Evolutionary conservation across 2,888 invertebrate species (phyloP).

Genomic region (Oegoconia quadripuncta): DNA sequence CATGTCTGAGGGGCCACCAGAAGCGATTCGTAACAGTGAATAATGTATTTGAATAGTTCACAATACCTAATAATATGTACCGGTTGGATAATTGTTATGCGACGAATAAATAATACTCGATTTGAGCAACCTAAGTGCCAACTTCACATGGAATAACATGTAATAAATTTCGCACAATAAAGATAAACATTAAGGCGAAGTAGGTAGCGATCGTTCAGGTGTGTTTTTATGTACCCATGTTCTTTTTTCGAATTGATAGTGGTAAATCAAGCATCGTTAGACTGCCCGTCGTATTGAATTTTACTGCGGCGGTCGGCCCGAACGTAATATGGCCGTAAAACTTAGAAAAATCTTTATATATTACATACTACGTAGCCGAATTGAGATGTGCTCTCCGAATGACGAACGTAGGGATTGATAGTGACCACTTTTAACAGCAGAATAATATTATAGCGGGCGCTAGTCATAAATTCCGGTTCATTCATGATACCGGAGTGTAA

Average conservation of each 20-base stretch:
- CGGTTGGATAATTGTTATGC: constrained; percentile 22
- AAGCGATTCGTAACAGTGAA: constrained; percentile 73
- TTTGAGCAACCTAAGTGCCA: constrained; percentile 2
- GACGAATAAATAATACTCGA: constrained; percentile 4
- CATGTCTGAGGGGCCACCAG: constrained; percentile 64
- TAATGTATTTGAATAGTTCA: constrained; percentile 64
- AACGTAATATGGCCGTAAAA: constrained; percentile 67
- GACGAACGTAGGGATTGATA: constrained; percentile 21
- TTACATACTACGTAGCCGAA: constrained; percentile 43
- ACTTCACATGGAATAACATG: constrained; percentile 17
- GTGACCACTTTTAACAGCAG: constrained; percentile 42
- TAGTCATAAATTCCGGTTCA: constrained; percentile 70
- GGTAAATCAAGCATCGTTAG: constrained; percentile 72
- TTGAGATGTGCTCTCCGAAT: constrained; percentile 33
- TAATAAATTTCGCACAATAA: constrained; percentile 50
- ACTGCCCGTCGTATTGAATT: constrained; percentile 63
- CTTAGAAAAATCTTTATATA: constrained; percentile 68
- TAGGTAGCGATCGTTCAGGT: constrained; percentile 57
- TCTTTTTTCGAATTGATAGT: constrained; percentile 64
- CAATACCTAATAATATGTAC: constrained; percentile 56
- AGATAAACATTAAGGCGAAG: constrained; percentile 45
- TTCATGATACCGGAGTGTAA: constrained; percentile 57
- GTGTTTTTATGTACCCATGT: constrained; percentile 64
- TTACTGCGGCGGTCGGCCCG: constrained; percentile 55
- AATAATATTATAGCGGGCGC: constrained; percentile 56